Conservation (phyloP, 2,888 invertebrate species). For the Athrips mouffetella region DNA sequence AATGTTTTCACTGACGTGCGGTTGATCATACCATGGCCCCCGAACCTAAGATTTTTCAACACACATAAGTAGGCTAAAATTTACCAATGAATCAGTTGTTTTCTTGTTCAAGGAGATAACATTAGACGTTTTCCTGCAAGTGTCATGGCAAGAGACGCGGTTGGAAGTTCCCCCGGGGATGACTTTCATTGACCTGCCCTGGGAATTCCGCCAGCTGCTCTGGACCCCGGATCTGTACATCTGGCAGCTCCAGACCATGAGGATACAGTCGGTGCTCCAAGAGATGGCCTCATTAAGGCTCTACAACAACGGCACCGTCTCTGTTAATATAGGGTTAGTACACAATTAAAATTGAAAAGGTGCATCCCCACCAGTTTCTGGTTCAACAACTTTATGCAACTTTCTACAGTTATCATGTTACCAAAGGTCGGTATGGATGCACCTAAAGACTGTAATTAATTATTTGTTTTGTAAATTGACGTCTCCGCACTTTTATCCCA, state of each 20-base stretch:
- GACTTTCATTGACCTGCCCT: slow-evolving; percentile 78
- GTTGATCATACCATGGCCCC: too few relatives aligned
- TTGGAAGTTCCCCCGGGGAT: slow-evolving; percentile 63
- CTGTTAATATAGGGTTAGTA: slow-evolving; percentile 81
- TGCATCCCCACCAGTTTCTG: not conserved
- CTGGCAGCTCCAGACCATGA: slow-evolving; percentile 80
- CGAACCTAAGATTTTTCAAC: not conserved
- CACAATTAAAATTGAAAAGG: slow-evolving; percentile 27
- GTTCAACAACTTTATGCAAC: too few relatives aligned
- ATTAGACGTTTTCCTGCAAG: slow-evolving; percentile 80
- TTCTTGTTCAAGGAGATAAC: slow-evolving; percentile 75
- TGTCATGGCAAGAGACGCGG: slow-evolving; percentile 79
- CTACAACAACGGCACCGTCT: slow-evolving; percentile 80
- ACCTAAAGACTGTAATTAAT: too few relatives aligned
- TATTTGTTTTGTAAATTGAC: too few relatives aligned
- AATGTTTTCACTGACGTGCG: too few relatives aligned
- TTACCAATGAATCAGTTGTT: too few relatives aligned
- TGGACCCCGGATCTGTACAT: slow-evolving; percentile 82
- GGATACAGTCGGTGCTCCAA: slow-evolving; percentile 78
- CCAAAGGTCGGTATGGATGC: too few relatives aligned
- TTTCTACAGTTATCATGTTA: too few relatives aligned
- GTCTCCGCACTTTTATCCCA: too few relatives aligned
- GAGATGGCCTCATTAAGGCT: slow-evolving; percentile 81
- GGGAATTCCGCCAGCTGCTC: slow-evolving; percentile 79
- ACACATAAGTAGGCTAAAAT: too few relatives aligned